Evolutionary conservation across 2,888 invertebrate genomes (phyloP).

Genomic region (Drosophila cyrtoloma): DNA sequence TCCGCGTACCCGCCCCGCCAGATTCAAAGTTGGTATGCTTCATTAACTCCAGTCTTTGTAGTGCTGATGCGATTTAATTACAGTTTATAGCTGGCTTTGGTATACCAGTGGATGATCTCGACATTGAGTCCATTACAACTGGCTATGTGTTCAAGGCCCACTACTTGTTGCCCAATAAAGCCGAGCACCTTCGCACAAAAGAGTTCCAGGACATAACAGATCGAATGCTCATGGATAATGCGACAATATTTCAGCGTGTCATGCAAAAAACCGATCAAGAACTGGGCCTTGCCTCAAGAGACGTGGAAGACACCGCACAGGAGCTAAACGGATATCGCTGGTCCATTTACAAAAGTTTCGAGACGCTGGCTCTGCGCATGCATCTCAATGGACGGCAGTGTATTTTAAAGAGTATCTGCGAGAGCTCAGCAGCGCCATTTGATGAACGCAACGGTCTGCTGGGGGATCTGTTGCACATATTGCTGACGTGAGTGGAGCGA

Average conservation of each 20-base stretch:
- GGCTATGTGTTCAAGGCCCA: constrained; percentile 75
- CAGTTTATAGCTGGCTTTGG: constrained; percentile 61
- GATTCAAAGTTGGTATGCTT: constrained; percentile 49
- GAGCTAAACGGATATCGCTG: constrained; percentile 76
- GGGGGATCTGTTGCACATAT: constrained; percentile 91
- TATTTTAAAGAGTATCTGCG: constrained; percentile 91
- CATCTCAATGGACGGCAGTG: constrained; percentile 90
- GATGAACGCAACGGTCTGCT: constrained; percentile 90
- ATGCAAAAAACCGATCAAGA: constrained; percentile 44
- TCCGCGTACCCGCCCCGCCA: constrained; percentile 54
- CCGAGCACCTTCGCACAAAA: constrained; percentile 54
- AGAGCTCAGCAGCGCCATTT: constrained; percentile 90
- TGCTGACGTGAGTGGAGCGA: constrained; percentile 89
- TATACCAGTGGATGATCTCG: constrained; percentile 41
- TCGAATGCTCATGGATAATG: constrained; percentile 36
- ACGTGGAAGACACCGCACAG: constrained; percentile 38
- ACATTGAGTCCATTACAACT: constrained; percentile 54
- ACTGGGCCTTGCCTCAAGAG: constrained; percentile 31
- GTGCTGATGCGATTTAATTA: neutral
- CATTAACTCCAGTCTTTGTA: neutral
- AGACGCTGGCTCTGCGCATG: constrained; percentile 85
- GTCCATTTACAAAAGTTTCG: constrained; percentile 79
- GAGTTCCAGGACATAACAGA: constrained; percentile 44
- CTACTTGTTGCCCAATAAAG: constrained; percentile 61
- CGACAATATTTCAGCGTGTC: constrained; percentile 56